phyloP scores from a whole-genome alignment of 2,888 invertebrate genomes.

The Microctonus aethiopoides region DNA sequence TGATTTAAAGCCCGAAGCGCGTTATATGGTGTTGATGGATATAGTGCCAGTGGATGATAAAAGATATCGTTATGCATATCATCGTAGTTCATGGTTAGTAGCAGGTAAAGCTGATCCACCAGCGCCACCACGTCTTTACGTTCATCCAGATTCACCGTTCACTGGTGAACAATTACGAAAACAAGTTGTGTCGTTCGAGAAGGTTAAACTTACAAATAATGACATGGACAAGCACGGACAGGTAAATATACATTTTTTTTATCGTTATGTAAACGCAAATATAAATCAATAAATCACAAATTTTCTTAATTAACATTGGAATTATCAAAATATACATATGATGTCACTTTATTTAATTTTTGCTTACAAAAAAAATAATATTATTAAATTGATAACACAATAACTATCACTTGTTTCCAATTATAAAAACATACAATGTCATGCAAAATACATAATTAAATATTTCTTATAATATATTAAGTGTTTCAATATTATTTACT shows the following conservation, averaged over 20 bases:
- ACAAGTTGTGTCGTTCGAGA: conserved; percentile 85
- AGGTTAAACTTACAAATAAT: conserved; percentile 86
- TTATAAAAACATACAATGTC: conserved; percentile 11
- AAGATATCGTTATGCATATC: conserved; percentile 84
- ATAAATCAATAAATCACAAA: not conserved
- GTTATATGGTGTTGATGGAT: conserved; percentile 82
- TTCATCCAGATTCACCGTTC: conserved; percentile 85
- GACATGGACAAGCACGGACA: conserved; percentile 83
- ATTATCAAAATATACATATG: not conserved
- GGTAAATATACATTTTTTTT: conserved; percentile 68
- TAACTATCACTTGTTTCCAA: conserved; percentile 47
- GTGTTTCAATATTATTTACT: no score
- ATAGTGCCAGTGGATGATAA: conserved; percentile 85
- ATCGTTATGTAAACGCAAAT: not conserved
- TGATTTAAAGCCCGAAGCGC: conserved; percentile 74
- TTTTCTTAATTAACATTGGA: not conserved
- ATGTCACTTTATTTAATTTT: no score
- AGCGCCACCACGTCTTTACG: conserved; percentile 77
- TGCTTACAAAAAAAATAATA: no score
- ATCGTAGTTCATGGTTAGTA: conserved; percentile 84
- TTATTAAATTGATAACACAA: conserved; percentile 56
- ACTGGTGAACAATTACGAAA: conserved; percentile 81
- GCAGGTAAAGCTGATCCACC: conserved; percentile 86
- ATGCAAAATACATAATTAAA: not conserved
- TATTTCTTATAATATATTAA: not conserved